Evolutionary conservation across 2,888 invertebrate species (phyloP), one percentile per base, ranked within the genome.

Genomic region (Dusona sp.): DNA sequence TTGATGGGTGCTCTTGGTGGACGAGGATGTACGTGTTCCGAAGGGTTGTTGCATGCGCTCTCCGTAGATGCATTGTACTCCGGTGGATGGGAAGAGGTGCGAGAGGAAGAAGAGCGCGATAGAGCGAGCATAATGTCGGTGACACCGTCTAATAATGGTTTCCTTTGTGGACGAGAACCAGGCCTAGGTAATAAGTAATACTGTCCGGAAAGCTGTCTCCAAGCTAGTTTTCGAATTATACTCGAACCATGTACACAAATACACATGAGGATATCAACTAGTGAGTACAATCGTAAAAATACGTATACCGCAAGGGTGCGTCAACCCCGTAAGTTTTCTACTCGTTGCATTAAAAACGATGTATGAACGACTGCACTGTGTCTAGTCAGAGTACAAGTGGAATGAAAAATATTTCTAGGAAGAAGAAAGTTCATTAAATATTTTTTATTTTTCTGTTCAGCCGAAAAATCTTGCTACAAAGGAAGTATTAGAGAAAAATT

Each of bases 141-240:
- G 74, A 82, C 84, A 83, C 16, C 84, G 72, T 87, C 87, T 85
- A 87, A 88, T 88, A 87, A 87, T 85, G 84, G 87, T 79, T 75
- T 57, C 87, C 88, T 87, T 87, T 86, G 87, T 87, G 84, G 72
- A 73, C 79, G 36, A 29, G 29, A 82, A 79, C 22, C 80, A 67
- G 79, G 83, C 79, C 79, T 84, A 57, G 54, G 51, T 79, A 73
- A 78, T 72, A 68, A 81, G 79, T 85, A 80, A 83, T 83, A 73
- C 79, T 84, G 64, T 64, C 70, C 79, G 79, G 79, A 79, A 84
- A 80, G 84, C 70, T 75, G 84, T 75, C 84, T 70, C 75, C 22
- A 45, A 72, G 70, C 79, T 19, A 42, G 68, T 79, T 79, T 79
- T 22, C 54, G 42, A 61, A 68, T 29, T 74, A 57, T 64, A 33